phyloP scores from a whole-genome alignment of 2,797 vertebrate species.

The Protosalanx chinensis region DNA sequence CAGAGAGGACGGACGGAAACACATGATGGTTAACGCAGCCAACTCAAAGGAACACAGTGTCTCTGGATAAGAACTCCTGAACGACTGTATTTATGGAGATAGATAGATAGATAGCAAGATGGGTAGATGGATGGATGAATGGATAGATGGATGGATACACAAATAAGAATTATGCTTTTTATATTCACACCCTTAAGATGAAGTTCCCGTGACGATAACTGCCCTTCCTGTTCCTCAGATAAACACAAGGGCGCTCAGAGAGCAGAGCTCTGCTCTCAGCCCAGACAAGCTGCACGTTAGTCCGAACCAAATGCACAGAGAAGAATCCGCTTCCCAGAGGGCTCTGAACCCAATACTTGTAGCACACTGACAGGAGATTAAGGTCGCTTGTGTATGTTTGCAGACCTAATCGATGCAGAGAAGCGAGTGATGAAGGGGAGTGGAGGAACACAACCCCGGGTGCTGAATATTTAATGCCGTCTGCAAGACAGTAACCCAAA shows the following conservation, averaged over 20 bases:
- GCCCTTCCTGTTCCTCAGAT: not conserved
- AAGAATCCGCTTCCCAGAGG: not conserved
- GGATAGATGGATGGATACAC: too few species aligned
- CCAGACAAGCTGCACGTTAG: slow-evolving; percentile 41
- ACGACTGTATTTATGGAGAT: too few species aligned
- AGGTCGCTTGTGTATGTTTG: slow-evolving; percentile 63
- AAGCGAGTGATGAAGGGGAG: slow-evolving; percentile 38
- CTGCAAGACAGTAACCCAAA: slow-evolving; percentile 64
- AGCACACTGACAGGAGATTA: slow-evolving; percentile 46
- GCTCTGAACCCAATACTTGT: slow-evolving; percentile 33
- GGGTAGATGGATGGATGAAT: too few species aligned
- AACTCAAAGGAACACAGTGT: slow-evolving; percentile 1
- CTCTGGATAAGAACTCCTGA: too few species aligned
- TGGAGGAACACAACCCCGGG: slow-evolving; percentile 57
- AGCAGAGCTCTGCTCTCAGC: slow-evolving; percentile 39
- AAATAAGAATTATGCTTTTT: too few species aligned
- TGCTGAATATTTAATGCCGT: slow-evolving; percentile 77
- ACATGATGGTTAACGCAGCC: slow-evolving; percentile 11
- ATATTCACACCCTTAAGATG: too few species aligned
- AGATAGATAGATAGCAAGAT: too few species aligned
- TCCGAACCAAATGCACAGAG: slow-evolving; percentile 23
- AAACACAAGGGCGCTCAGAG: slow-evolving; percentile 12
- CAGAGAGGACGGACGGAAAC: slow-evolving; percentile 31
- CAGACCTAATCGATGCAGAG: slow-evolving; percentile 55
- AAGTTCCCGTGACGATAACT: too few species aligned